phyloP scores from a whole-genome alignment of 2,113 vertebrate genomes.

The Calyptommatus sinebrachiatus region DNA sequence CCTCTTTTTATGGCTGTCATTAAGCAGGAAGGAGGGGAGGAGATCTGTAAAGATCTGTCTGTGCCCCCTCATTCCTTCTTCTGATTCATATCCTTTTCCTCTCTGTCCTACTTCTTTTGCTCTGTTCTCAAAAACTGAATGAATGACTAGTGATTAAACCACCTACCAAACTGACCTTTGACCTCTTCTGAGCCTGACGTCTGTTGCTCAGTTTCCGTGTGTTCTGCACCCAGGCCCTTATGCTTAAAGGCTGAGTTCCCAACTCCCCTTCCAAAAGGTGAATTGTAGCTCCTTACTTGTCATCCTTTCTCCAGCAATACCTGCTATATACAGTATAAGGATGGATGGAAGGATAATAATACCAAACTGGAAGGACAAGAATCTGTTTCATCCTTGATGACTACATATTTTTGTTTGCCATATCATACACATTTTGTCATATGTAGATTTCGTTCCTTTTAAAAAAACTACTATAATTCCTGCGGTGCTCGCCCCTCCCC shows the following conservation, averaged over 20 bases:
- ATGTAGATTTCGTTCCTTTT: no score
- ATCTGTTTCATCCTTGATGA: not conserved
- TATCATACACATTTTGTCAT: no score
- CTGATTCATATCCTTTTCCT: constrained; percentile 30
- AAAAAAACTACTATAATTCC: no score
- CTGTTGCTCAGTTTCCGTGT: not conserved
- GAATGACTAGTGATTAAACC: constrained; percentile 13
- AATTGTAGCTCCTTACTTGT: not conserved
- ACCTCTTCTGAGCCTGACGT: not conserved
- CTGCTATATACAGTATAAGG: not conserved
- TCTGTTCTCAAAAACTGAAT: constrained; percentile 4
- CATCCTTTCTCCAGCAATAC: not conserved
- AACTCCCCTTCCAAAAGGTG: not conserved
- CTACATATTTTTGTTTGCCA: no score
- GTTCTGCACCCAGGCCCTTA: not conserved
- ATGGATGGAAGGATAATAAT: no score
- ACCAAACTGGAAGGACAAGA: not conserved
- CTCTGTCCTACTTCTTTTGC: not conserved
- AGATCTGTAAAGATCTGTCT: constrained; percentile 2
- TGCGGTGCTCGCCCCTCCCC: no score
- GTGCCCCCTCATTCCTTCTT: not conserved
- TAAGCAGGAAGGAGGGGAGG: not conserved
- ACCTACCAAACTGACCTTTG: constrained; percentile 32
- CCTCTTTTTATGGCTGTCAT: constrained; percentile 22
- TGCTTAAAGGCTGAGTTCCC: not conserved